Evolutionary conservation across 2,888 invertebrate species (phyloP), one percentile per base, ranked within the genome.

Genomic region (Chymomyza caudatula): DNA sequence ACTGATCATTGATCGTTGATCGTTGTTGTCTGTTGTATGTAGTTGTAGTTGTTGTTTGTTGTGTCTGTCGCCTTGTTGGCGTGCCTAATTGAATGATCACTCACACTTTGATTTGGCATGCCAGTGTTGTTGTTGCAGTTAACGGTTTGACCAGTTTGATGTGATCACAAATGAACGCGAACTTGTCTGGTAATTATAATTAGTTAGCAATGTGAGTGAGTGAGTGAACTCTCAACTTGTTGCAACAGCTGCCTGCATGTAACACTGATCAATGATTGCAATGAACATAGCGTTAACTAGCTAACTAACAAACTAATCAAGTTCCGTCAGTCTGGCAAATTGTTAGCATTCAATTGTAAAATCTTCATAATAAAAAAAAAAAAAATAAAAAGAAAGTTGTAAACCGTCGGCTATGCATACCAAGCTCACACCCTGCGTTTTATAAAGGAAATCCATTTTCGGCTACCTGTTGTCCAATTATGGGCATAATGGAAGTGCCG

Each of bases 11-110:
- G 29, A 37, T 37, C 29, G 29, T 37, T 37, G 25, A 25, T 25
- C 25, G 61, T 15, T 65, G 53, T 47, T 62, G 54, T 53, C 73
- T 57, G 66, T 42, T 67, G 67, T 11, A 43, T 49, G 63, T 25
- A 70, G 64, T 8, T 22, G 29, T 61, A 61, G 60, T n/a, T 70
- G 63, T 42, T n/a, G 42, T 43, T n/a, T 53, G 47, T 75, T 79
- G 67, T 76, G 64, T 13, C 23, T 53, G 53, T 53, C 53, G 53
- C 53, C 52, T 66, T 67, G 67, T 67, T 86, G 85, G 86, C 81
- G 86, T 86, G 80, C 81, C 82, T 82, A 82, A 82, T 82, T 82
- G 82, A 82, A 82, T 82, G 86, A 82, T 82, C 82, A 82, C 86
- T 80, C 87, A 86, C 80, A 80, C 80, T 80, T 80, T 80, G 86